Conservation (phyloP, 35 echinoderm and acorn worm species). For the Apostichopus parvimensis region DNA sequence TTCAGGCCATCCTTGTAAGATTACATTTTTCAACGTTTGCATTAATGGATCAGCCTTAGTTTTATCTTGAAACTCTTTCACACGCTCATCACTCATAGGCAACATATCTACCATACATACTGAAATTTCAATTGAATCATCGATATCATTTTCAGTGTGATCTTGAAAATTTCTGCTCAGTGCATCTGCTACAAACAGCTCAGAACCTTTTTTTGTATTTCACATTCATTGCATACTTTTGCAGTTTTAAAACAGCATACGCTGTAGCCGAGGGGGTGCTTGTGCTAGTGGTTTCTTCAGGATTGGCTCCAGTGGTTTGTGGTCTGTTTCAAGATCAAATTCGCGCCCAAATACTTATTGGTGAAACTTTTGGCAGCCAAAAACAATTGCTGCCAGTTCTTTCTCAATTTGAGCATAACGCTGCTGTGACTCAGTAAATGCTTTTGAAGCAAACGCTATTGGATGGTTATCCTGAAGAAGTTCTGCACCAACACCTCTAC, state of each 20-base stretch:
- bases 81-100: background rate
- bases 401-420: conserved; percentile 62
- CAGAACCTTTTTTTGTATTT: conserved; percentile 43
- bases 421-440: conserved; percentile 35
- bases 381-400: conserved; percentile 28
- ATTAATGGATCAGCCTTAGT: background rate
- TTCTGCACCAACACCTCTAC: conserved; percentile 34
- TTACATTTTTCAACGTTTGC: no score
- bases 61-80: no score
- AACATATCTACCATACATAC: no score
- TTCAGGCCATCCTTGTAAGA: no score
- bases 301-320: conserved; percentile 48
- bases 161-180: conserved; percentile 15
- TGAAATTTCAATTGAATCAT: no score
- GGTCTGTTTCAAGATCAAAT: conserved; percentile 48
- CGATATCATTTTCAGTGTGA: no score
- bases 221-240: conserved; percentile 34
- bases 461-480: conserved; percentile 38
- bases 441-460: conserved; percentile 57
- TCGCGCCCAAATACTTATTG: conserved; percentile 39
- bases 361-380: conserved; percentile 5
- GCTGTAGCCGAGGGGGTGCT: conserved; percentile 1
- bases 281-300: conserved; percentile 37
- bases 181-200: conserved; percentile 57
- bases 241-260: conserved; percentile 26